Conservation (phyloP, 2,888 invertebrate species). For the Germaria angustata region DNA sequence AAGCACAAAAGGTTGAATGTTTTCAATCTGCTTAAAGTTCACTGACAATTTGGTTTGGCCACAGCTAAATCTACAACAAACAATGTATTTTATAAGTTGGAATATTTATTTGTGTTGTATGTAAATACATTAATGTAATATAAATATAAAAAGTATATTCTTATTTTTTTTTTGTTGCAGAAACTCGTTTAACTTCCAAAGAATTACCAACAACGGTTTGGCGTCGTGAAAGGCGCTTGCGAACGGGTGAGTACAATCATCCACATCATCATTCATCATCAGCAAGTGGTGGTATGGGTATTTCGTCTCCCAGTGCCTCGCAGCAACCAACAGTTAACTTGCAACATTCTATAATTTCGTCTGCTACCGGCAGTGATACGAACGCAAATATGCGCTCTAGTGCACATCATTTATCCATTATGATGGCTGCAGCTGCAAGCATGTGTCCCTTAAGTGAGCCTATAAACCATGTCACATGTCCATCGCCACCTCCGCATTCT, state of each 20-base stretch:
- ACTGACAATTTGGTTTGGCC: no score
- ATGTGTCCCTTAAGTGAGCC: conserved; percentile 71
- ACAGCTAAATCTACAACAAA: no score
- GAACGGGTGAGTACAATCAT: conserved; percentile 78
- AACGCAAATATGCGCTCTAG: conserved; percentile 45
- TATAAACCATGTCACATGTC: conserved; percentile 70
- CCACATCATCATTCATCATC: conserved; percentile 35
- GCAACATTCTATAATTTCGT: conserved; percentile 44
- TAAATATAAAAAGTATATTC: no score
- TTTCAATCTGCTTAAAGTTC: no score
- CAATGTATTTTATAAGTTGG: no score
- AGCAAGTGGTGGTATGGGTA: conserved; percentile 19
- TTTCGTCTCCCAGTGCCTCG: conserved; percentile 53
- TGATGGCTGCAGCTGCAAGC: conserved; percentile 66
- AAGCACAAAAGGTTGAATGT: no score
- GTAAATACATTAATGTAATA: no score
- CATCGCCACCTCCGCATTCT: conserved; percentile 55
- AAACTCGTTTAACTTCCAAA: conserved; percentile 81
- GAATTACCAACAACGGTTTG: conserved; percentile 86
- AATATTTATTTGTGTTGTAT: neutral
- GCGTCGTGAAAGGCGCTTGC: conserved; percentile 85
- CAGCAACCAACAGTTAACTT: conserved; percentile 65
- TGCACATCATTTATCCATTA: conserved; percentile 67
- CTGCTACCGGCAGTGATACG: conserved; percentile 1
- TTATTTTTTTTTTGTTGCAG: conserved; percentile 69